Evolutionary conservation across 1,140 invertebrate species (phyloP).

Genomic region (Helicoverpa zea): DNA sequence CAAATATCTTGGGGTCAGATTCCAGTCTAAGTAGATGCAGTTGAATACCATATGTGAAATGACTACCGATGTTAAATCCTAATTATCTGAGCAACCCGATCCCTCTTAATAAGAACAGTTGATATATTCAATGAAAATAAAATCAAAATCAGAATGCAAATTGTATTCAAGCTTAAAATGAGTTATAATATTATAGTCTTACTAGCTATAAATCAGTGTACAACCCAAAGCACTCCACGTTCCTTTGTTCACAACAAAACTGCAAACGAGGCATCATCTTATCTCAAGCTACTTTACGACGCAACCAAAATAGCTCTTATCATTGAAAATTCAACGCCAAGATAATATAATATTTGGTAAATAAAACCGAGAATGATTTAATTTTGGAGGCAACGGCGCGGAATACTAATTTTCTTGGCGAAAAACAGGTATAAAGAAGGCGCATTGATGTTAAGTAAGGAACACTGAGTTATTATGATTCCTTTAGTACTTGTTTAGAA

Average conservation of each 20-base stretch:
- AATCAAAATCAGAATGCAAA: too few species aligned
- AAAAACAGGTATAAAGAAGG: constrained; percentile 28
- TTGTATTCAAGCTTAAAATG: too few species aligned
- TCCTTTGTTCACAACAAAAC: constrained; percentile 21
- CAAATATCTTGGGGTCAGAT: too few species aligned
- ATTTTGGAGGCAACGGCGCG: constrained; percentile 23
- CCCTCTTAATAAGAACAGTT: too few species aligned
- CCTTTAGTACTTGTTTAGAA: constrained; percentile 12
- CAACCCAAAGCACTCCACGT: background rate
- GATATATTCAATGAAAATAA: too few species aligned
- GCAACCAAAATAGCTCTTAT: constrained; percentile 35
- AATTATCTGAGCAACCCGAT: too few species aligned
- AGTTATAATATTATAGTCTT: background rate
- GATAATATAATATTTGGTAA: constrained; percentile 47
- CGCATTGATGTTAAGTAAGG: constrained; percentile 20
- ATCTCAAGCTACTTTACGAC: constrained; percentile 38
- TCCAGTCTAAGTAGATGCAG: too few species aligned
- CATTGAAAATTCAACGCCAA: constrained; percentile 41
- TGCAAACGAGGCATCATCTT: constrained; percentile 28
- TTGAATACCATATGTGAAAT: too few species aligned
- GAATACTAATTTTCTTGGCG: constrained; percentile 43
- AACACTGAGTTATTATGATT: background rate
- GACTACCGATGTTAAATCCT: too few species aligned
- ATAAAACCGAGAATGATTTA: constrained; percentile 46
- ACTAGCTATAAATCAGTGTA: background rate